A percentile compares a stretch with the other conserved stretches of the same genome.
These are phyloP conservation scores for Xylota segnis DNA, from an alignment of 2,888 invertebrate genomes.

Conservation along the genomic window DNA sequence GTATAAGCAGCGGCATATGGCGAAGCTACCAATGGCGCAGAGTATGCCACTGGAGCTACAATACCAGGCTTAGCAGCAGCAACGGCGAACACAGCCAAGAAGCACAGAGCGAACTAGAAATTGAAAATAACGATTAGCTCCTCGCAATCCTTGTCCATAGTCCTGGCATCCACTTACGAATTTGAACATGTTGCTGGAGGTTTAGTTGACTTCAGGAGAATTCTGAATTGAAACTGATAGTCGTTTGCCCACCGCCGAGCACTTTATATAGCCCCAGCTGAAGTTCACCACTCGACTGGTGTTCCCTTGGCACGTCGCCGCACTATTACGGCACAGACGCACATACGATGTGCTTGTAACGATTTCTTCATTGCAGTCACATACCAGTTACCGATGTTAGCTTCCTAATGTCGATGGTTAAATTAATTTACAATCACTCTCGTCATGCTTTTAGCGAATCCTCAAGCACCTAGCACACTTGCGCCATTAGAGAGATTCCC, in stretches of 20 bases:
- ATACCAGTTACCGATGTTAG: conserved; percentile 11
- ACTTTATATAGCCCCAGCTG: conserved; percentile 42
- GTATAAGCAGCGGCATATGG: conserved; percentile 58
- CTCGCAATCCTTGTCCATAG: background rate
- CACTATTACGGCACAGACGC: conserved; percentile 2
- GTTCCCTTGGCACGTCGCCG: conserved; percentile 53
- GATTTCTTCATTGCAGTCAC: conserved; percentile 49
- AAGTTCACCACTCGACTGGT: conserved; percentile 12
- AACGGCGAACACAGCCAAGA: conserved; percentile 54
- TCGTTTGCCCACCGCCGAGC: background rate
- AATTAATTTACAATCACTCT: conserved; percentile 24
- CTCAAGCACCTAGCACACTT: conserved; percentile 15
- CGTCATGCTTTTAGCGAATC: conserved; percentile 34
- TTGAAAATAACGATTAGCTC: background rate
- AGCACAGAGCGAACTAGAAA: conserved; percentile 55
- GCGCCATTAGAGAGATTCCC: conserved; percentile 42
- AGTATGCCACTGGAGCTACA: conserved; percentile 46
- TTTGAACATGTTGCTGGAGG: conserved; percentile 58
- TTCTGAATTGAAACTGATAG: conserved; percentile 61
- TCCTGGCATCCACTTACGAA: conserved; percentile 43
- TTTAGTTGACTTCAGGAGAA: conserved; percentile 29
- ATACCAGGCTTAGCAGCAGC: conserved; percentile 65
- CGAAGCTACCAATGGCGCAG: conserved; percentile 56
- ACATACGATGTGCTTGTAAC: background rate
- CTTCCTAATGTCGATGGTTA: conserved; percentile 44